phyloP scores from a whole-genome alignment of 2,888 invertebrate genomes.

The Caenorhabditis sp. region DNA sequence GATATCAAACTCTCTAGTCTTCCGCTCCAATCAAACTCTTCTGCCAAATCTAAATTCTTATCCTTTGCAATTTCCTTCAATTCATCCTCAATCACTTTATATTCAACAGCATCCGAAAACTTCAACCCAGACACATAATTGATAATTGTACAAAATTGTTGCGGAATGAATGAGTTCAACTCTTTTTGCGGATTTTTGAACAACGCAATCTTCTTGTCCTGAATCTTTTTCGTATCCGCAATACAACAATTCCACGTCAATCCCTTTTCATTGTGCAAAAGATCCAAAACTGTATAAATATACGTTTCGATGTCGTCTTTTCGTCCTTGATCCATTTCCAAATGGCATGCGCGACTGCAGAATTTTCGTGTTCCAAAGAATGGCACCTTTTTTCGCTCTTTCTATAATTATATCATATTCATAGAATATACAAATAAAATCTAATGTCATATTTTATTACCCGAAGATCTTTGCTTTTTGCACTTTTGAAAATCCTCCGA shows the following conservation, averaged over 20 bases:
- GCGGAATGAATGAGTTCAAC: not conserved
- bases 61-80: conserved; percentile 1
- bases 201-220: conserved; percentile 29
- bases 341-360: conserved; percentile 32
- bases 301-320: conserved; percentile 42
- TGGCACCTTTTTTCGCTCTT: conserved; percentile 20
- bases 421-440: too few relatives aligned
- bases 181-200: conserved; percentile 27
- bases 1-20: not conserved
- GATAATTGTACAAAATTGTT: conserved; percentile 7
- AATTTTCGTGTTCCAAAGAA: conserved; percentile 38
- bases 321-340: conserved; percentile 30
- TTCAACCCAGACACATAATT: conserved; percentile 9
- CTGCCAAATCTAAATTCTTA: not conserved
- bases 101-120: conserved; percentile 26
- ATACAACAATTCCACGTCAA: conserved; percentile 25
- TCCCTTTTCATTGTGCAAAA: conserved; percentile 25
- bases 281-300: conserved; percentile 32
- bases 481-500: conserved; percentile 29
- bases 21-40: conserved; percentile 2
- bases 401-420: conserved; percentile 11
- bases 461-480: conserved; percentile 7
- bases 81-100: conserved; percentile 4
- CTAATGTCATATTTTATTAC: too few relatives aligned
- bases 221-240: conserved; percentile 6